Conservation (phyloP, 2,113 vertebrate genomes). For the Myotis brandtii region DNA sequence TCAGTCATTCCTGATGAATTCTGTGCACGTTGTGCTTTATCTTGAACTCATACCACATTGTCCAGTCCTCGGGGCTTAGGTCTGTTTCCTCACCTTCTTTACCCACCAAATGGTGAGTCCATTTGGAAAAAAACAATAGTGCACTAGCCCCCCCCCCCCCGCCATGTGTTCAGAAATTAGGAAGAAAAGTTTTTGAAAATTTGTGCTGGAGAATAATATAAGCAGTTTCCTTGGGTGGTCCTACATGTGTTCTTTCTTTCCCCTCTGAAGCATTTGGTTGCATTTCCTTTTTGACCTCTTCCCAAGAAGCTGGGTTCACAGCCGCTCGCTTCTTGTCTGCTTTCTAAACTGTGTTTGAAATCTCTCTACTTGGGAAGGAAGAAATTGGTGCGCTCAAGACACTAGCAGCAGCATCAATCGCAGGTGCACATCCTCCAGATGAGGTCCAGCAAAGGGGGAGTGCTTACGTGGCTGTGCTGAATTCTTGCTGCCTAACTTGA, state of each 20-base stretch:
- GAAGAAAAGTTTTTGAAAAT: not conserved
- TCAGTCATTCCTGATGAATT: slow-evolving; percentile 54
- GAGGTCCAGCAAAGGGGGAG: not conserved
- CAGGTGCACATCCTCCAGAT: not conserved
- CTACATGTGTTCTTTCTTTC: not conserved
- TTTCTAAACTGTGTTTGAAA: not conserved
- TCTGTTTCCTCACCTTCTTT: slow-evolving; percentile 59
- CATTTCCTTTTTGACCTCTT: not conserved
- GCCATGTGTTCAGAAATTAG: slow-evolving; percentile 3
- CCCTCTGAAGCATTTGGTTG: not conserved
- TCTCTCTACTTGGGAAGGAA: not conserved
- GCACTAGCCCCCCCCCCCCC: not conserved
- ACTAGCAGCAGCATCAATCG: not conserved
- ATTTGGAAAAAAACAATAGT: not conserved
- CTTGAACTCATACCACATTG: slow-evolving; percentile 25
- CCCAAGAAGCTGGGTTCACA: not conserved
- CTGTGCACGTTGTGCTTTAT: not conserved
- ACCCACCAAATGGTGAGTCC: slow-evolving; percentile 8
- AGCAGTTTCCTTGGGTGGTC: slow-evolving; percentile 62
- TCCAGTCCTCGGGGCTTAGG: slow-evolving; percentile 11
- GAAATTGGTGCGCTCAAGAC: not conserved
- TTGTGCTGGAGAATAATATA: not conserved
- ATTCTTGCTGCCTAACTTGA: not conserved
- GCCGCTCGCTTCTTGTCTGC: not conserved
- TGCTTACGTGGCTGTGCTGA: not conserved